Conservation (phyloP, 2,888 invertebrate species). For the Ganaspis brasiliensis region DNA sequence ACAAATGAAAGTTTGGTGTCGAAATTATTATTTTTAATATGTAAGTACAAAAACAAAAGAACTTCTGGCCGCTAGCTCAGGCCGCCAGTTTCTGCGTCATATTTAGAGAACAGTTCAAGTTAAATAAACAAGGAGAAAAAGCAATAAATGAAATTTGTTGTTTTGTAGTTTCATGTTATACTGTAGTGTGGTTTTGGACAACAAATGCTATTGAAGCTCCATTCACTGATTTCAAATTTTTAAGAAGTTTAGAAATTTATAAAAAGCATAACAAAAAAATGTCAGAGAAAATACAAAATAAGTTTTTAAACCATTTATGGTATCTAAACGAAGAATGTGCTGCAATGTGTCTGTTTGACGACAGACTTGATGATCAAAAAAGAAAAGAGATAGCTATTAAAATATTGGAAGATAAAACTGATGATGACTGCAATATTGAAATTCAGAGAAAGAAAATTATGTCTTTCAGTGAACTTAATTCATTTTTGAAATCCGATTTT, state of each 20-base stretch:
- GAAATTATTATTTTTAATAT: too few relatives aligned
- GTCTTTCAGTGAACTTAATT: not conserved
- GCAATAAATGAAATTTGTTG: conserved; percentile 53
- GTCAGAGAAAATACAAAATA: conserved; percentile 34
- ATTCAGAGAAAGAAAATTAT: not conserved
- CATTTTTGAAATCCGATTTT: not conserved
- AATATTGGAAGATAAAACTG: not conserved
- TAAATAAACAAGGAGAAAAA: conserved; percentile 54
- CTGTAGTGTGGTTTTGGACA: conserved; percentile 53
- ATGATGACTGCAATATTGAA: not conserved
- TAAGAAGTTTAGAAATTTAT: conserved; percentile 50
- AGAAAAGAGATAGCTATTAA: not conserved
- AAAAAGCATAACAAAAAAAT: conserved; percentile 43
- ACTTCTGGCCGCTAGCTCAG: too few relatives aligned
- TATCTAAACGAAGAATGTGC: conserved; percentile 50
- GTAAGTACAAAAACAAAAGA: too few relatives aligned
- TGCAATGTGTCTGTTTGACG: conserved; percentile 39
- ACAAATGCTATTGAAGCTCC: conserved; percentile 50
- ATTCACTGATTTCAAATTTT: conserved; percentile 52
- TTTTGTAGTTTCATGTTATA: conserved; percentile 56
- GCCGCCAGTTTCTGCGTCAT: too few relatives aligned
- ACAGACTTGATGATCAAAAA: conserved; percentile 17
- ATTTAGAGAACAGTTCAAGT: conserved; percentile 54
- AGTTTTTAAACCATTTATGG: conserved; percentile 54
- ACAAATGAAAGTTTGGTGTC: too few relatives aligned